phyloP scores from a whole-genome alignment of 2,113 vertebrate genomes.

The Mastomys natalensis region DNA sequence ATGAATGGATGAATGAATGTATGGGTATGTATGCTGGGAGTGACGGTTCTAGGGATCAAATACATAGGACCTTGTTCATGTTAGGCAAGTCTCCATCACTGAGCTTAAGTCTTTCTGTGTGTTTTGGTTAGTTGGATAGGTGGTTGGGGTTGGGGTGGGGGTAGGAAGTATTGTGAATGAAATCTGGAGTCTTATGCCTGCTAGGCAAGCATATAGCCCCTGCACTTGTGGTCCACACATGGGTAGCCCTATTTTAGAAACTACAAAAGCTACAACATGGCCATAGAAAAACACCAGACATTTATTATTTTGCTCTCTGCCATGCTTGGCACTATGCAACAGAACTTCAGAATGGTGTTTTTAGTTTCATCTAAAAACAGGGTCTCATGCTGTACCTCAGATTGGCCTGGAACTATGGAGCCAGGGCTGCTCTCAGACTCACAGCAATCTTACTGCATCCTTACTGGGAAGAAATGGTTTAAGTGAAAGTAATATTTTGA shows the following conservation, averaged over 20 bases:
- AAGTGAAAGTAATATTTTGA: not conserved
- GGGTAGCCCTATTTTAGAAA: slow-evolving; percentile 3
- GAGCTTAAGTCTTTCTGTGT: not conserved
- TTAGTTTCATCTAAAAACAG: not conserved
- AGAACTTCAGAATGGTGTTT: not conserved
- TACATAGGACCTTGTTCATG: not conserved
- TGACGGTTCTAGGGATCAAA: not conserved
- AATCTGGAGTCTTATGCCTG: not conserved
- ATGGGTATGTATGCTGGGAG: not conserved
- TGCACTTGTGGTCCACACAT: not conserved
- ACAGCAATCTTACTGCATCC: not conserved
- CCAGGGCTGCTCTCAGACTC: not conserved
- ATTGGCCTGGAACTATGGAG: not conserved
- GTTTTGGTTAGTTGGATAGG: not conserved
- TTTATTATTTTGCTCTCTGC: not conserved
- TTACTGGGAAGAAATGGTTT: not conserved
- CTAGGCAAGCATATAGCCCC: not conserved
- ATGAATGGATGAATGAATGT: not conserved
- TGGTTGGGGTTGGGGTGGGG: not conserved
- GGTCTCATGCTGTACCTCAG: not conserved
- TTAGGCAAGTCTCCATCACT: not conserved
- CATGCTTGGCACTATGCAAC: not conserved
- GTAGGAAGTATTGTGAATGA: no score
- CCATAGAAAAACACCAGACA: not conserved
- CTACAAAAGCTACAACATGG: not conserved